Evolutionary conservation across 1,140 invertebrate species (phyloP).

Genomic region (Radopholus similis): DNA sequence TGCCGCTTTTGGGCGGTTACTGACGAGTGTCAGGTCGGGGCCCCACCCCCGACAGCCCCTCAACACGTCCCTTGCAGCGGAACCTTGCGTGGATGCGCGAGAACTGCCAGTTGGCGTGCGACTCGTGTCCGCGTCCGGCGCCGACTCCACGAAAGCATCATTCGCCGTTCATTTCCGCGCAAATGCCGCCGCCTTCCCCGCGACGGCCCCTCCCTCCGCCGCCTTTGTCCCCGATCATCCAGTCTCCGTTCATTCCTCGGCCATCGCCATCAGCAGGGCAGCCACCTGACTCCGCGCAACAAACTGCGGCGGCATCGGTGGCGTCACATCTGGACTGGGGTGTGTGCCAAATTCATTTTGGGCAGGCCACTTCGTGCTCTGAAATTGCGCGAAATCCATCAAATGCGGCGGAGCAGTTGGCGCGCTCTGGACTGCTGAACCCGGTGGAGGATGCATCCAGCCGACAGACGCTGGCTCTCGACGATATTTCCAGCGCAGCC

Average conservation of each 20-base stretch:
- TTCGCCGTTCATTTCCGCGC: neutral
- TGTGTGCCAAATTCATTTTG: neutral
- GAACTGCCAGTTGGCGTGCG: slow-evolving; percentile 45
- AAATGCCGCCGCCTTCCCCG: slow-evolving; percentile 6
- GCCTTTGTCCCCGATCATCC: neutral
- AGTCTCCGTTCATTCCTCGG: neutral
- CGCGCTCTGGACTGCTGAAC: slow-evolving; percentile 40
- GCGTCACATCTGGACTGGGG: neutral
- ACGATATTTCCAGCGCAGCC: slow-evolving; percentile 55
- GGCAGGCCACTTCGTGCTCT: slow-evolving; percentile 3
- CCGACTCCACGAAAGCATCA: neutral
- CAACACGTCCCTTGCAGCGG: too few relatives aligned
- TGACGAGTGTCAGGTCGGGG: slow-evolving; percentile 42
- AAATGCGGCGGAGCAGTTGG: slow-evolving; percentile 32
- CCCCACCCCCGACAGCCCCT: too few relatives aligned
- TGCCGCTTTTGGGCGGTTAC: slow-evolving; percentile 47
- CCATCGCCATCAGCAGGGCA: neutral
- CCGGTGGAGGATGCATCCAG: slow-evolving; percentile 49
- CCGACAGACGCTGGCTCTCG: slow-evolving; percentile 46
- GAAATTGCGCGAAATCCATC: slow-evolving; percentile 33
- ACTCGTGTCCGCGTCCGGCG: slow-evolving; percentile 13
- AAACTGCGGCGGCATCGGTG: neutral
- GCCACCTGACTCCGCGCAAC: neutral
- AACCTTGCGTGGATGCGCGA: slow-evolving; percentile 47
- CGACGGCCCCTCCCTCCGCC: neutral